phyloP scores from a whole-genome alignment of 2,113 vertebrate genomes.

The Elaphurus davidianus region DNA sequence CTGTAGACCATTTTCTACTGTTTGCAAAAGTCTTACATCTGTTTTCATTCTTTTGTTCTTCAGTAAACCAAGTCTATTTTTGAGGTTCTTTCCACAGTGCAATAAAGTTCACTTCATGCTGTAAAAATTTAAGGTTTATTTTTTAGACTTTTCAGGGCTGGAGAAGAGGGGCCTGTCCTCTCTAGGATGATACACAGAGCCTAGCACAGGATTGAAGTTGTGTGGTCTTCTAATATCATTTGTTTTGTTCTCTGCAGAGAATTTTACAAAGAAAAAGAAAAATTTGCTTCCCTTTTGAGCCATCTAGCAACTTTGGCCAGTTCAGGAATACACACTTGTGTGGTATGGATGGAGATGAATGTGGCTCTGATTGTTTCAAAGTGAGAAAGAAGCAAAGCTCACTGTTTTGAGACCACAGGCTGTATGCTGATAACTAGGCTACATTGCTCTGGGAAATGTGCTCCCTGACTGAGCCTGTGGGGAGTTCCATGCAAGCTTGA shows the following conservation, averaged over 20 bases:
- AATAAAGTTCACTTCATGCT: background rate
- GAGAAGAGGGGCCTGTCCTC: background rate
- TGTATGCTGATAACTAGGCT: background rate
- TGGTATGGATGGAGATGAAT: background rate
- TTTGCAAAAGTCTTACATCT: conserved; percentile 71
- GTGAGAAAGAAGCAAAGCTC: background rate
- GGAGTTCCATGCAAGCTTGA: background rate
- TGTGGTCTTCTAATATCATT: background rate
- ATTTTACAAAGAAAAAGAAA: background rate
- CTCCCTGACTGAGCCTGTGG: background rate
- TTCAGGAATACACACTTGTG: background rate
- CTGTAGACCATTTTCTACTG: conserved; percentile 60
- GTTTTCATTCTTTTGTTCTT: conserved; percentile 72
- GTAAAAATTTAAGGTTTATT: background rate
- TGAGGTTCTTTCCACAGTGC: conserved; percentile 57
- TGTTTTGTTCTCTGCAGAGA: background rate
- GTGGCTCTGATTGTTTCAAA: background rate
- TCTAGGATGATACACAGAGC: background rate
- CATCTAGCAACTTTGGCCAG: background rate
- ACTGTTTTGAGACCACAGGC: background rate
- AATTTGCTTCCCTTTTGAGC: background rate
- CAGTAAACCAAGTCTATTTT: conserved; percentile 57
- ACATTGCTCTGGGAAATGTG: background rate
- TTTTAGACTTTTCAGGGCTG: background rate
- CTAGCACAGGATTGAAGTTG: background rate